Percentiles rank a stretch among this genome's conserved stretches.
phyloP scores from a whole-genome alignment of 1,140 invertebrate species.

The Danaus plexippus region DNA sequence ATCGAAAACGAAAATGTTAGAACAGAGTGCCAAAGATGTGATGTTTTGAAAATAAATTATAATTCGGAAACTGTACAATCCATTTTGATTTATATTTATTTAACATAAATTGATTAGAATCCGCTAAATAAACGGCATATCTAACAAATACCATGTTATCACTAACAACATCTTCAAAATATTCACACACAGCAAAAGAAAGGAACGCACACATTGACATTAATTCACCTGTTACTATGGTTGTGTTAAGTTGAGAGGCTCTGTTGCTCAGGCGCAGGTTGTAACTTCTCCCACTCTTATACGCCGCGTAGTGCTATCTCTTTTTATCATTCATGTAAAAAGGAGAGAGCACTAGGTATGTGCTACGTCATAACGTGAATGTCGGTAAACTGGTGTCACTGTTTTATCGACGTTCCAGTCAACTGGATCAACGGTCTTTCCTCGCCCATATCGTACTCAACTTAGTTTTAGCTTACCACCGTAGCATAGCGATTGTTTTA shows the following conservation, averaged over 20 bases:
- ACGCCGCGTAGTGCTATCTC: constrained; percentile 28
- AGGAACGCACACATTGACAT: constrained; percentile 49
- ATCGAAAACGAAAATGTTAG: too few species aligned
- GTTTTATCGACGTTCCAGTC: constrained; percentile 47
- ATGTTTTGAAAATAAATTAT: too few species aligned
- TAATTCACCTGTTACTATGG: constrained; percentile 63
- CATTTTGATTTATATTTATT: too few species aligned
- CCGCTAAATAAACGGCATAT: constrained; percentile 23
- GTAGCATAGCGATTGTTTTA: constrained; percentile 50
- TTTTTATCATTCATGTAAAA: constrained; percentile 19
- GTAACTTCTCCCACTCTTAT: constrained; percentile 48
- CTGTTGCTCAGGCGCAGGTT: constrained; percentile 56
- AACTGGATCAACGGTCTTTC: constrained; percentile 68
- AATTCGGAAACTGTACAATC: too few species aligned
- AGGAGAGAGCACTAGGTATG: constrained; percentile 27
- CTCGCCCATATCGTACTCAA: constrained; percentile 50
- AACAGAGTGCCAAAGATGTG: too few species aligned
- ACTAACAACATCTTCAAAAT: constrained; percentile 53
- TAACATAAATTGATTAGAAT: too few species aligned
- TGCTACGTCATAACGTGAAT: constrained; percentile 27
- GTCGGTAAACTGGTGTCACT: constrained; percentile 58
- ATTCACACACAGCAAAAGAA: constrained; percentile 32
- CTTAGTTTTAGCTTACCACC: constrained; percentile 67
- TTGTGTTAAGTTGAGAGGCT: constrained; percentile 51
- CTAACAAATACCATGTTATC: constrained; percentile 60